These are phyloP conservation scores for Drosophila lini DNA, from an alignment of 1,140 invertebrate species.

Conservation along the genomic window DNA sequence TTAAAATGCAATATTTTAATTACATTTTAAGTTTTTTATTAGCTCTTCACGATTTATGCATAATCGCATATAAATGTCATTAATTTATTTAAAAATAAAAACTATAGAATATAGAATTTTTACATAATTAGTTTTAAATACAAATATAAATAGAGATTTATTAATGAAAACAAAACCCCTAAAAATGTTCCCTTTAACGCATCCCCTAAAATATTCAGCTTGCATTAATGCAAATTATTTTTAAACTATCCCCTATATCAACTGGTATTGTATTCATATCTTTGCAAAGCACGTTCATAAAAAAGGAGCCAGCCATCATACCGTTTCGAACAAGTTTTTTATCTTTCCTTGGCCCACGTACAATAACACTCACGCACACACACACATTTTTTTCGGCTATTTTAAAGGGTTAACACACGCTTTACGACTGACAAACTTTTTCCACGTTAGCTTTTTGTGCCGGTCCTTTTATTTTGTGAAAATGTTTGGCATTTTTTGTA, in stretches of 20 bases:
- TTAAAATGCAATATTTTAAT: no score
- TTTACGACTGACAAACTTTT: conserved; percentile 60
- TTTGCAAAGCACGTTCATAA: conserved; percentile 25
- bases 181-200: background rate
- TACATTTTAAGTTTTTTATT: background rate
- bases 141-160: background rate
- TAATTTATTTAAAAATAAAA: background rate
- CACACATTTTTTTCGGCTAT: conserved; percentile 15
- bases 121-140: no score
- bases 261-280: conserved; percentile 31
- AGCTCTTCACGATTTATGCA: no score
- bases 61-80: background rate
- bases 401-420: conserved; percentile 65
- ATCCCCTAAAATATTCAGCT: background rate
- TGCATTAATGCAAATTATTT: conserved; percentile 33
- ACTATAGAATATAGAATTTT: no score
- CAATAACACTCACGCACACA: conserved; percentile 1
- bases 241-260: conserved; percentile 27
- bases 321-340: conserved; percentile 43
- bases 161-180: background rate
- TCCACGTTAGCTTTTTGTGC: conserved; percentile 31
- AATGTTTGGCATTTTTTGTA: conserved; percentile 80
- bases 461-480: conserved; percentile 51
- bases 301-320: conserved; percentile 30
- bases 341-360: conserved; percentile 25